A percentile compares a stretch with the other conserved stretches of the same genome.
Conservation (phyloP, 2,113 vertebrate species). For the Dicaeum eximium region DNA sequence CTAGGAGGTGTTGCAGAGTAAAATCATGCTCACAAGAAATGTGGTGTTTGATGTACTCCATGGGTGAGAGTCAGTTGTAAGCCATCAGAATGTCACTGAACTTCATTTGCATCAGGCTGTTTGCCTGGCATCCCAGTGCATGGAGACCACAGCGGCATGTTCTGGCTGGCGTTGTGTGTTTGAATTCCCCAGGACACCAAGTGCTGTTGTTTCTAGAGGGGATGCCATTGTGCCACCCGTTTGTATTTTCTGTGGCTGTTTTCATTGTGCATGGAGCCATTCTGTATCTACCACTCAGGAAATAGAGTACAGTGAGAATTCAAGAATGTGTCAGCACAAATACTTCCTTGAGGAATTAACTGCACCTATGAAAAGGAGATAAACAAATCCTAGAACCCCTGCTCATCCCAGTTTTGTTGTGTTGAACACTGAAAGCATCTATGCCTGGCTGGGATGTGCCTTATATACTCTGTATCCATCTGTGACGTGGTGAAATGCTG, state of each 20-base stretch:
- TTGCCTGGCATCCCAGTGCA: not conserved
- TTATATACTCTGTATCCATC: conserved; percentile 1
- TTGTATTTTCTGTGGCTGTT: not conserved
- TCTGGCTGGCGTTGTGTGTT: not conserved
- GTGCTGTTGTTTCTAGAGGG: not conserved
- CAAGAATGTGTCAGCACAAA: not conserved
- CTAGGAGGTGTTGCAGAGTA: not conserved
- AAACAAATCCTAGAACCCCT: conserved; percentile 3
- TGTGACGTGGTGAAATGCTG: conserved; percentile 29
- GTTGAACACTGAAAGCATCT: conserved; percentile 11
- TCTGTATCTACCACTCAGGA: not conserved
- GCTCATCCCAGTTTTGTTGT: not conserved
- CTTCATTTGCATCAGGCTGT: not conserved
- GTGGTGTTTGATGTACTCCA: not conserved
- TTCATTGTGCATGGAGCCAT: not conserved
- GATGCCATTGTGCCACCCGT: not conserved
- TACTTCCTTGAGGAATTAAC: not conserved
- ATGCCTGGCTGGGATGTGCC: not conserved
- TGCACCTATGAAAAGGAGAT: not conserved
- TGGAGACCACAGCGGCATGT: fast-evolving
- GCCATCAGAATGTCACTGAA: not conserved
- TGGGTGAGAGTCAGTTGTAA: not conserved
- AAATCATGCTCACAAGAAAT: not conserved
- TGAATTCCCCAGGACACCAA: not conserved
- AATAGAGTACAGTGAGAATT: not conserved